Base-by-base conservation (phyloP, 1,140 invertebrate species). In the Amphibalanus amphitrite region DNA sequence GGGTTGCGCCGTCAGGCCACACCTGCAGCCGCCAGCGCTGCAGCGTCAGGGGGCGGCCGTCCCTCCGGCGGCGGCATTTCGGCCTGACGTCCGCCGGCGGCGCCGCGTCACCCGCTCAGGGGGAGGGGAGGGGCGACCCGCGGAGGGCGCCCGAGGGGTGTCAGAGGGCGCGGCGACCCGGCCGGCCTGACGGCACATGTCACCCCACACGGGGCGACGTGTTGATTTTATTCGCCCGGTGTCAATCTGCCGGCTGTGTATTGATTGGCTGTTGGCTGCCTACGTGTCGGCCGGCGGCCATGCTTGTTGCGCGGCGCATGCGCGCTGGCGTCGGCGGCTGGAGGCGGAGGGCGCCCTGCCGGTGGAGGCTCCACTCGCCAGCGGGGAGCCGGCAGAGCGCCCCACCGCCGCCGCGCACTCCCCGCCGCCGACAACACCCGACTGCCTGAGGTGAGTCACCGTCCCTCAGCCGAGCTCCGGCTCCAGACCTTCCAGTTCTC, bases 211-310 rank as follows among this genome's bases (percentile, higher is more conserved):
- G 10, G 20, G 47, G 47, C 47, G 47, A 38, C 33, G 13, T 59
- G 47, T 59, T 59, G 47, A 23, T 59, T 59, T 59, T 59, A 59
- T 59, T 59, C 47, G 23, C 47, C 47, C 13, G 47, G 47, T 59
- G 47, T 59, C 47, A 59, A 59, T 59, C 47, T 59, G 47, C 47
- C 47, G 10, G 47, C 47, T 59, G 47, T 59, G 23, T 59, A 59
- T 59, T 20, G 47, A 59, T 59, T 59, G 47, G 47, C 47, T 59
- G 47, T 59, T 59, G 20, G 6, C 47, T 59, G 47, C 20, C 47
- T 59, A 59, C 47, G 47, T 59, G 47, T 59, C 47, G 47, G 47
- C 47, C 47, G 47, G 47, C 47, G 47, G 47, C 47, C 47, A 59
- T 59, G 47, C 47, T 23, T 59, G 47, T 59, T 59, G 47, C 47